Evolutionary conservation across 2,113 vertebrate genomes (phyloP), one percentile per base, ranked within the genome.

Genomic region (Recurvirostra avosetta): DNA sequence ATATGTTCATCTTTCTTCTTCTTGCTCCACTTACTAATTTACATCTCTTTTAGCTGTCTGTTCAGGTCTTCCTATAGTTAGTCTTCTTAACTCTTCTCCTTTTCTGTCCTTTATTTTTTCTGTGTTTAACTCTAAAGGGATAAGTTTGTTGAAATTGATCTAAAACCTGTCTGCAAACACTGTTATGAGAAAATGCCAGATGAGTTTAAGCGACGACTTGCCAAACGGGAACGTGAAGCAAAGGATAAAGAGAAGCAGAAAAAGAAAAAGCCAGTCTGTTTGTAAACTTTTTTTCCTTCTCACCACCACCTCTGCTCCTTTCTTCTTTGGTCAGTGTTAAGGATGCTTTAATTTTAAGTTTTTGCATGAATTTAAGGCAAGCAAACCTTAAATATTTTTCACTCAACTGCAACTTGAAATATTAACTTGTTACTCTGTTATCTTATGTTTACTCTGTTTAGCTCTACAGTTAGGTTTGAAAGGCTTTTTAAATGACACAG

Each of bases 121-220:
- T 96, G 75, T 94, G 88, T 95, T 91, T 82, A 97, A 92, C 93
- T 95, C 86, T 63, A 95, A 99, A 99, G 99, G 98, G 99, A 99
- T 98, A 99, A 99, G 94, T 99, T 99, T 99, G 99, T 99, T 98
- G 99, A 99, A 98, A 98, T 99, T 97, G 99, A 99, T 97, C 98
- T 99, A 97, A 99, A 99, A 97, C 99, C 99, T 45, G 99, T 99
- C 98, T 99, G 99, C 98, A 99, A 99, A 97, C 99, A 99, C 97
- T 99, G 99, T 98, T 99, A 99, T 23, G 99, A 99, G 94, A 99
- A 98, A 98, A 98, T 99, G 98, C 99, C 99, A 20, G 99, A 99
- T 67, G 99, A 99, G 97, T 98, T 99, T 98, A 99, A 99, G 96
- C 98, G 99, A 83, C 98, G 99, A 86, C 98, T 99, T 97, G 99